A percentile compares a stretch with the other conserved stretches of the same genome.
These are phyloP conservation scores for Phasia obesa DNA, from an alignment of 2,888 invertebrate species.

Conservation along the genomic window DNA sequence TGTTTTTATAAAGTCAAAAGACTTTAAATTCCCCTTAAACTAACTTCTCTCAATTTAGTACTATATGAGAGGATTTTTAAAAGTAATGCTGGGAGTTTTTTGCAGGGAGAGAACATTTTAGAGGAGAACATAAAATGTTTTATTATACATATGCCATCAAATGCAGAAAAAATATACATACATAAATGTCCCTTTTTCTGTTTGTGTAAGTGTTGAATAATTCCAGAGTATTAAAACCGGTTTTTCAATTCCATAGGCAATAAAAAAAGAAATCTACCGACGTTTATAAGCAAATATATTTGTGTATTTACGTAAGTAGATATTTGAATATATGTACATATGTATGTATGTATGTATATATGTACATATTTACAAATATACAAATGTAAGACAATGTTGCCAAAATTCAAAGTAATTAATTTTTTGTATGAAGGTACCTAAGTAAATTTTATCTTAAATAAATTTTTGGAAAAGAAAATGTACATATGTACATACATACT, in stretches of 20 bases:
- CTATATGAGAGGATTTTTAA: neutral
- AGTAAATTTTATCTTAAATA: no score
- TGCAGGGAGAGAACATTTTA: neutral
- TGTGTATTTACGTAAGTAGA: no score
- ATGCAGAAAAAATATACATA: neutral
- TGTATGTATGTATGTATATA: neutral
- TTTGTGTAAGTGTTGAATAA: neutral
- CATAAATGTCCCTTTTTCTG: neutral
- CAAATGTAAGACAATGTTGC: constrained; percentile 44
- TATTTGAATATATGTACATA: neutral
- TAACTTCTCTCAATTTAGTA: neutral
- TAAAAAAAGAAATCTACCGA: neutral
- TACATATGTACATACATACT: no score
- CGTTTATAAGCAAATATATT: no score
- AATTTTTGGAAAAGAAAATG: no score
- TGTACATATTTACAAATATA: neutral
- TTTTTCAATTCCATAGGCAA: neutral
- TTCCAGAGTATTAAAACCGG: constrained; percentile 5
- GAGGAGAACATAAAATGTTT: neutral
- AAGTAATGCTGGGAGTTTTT: neutral
- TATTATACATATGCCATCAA: neutral
- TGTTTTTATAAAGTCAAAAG: neutral
- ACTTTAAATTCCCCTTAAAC: neutral
- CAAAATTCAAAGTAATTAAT: constrained; percentile 46
- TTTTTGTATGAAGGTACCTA: no score